A percentile compares a stretch with the other conserved stretches of the same genome.
phyloP scores from a whole-genome alignment of 1,140 invertebrate species.

The Diuraphis noxia region DNA sequence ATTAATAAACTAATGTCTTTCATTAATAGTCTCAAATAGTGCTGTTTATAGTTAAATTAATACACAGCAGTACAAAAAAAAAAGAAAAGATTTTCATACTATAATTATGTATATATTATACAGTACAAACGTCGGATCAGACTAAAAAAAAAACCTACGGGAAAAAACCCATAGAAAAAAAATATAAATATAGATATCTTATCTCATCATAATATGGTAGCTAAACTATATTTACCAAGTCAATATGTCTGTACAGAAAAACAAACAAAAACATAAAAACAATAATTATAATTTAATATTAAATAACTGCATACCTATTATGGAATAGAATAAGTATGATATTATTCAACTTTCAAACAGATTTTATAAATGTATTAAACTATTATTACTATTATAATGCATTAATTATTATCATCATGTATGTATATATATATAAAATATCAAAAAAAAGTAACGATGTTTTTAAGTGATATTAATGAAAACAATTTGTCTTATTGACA shows the following conservation, averaged over 20 bases:
- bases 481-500: background rate
- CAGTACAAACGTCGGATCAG: background rate
- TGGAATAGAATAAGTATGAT: background rate
- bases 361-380: background rate
- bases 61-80: background rate
- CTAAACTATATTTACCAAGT: background rate
- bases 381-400: too few relatives aligned
- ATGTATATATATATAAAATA: background rate
- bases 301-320: constrained; percentile 1
- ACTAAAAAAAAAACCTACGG: background rate
- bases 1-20: background rate
- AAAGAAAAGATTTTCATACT: background rate
- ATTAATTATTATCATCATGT: background rate
- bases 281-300: background rate
- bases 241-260: background rate
- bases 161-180: too few relatives aligned
- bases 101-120: background rate
- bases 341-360: background rate
- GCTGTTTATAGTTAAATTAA: background rate
- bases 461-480: background rate
- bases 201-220: background rate
- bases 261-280: background rate
- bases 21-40: background rate
- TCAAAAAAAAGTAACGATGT: background rate
- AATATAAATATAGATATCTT: background rate